Evolutionary conservation across 2,888 invertebrate genomes (phyloP), one percentile per base, ranked within the genome.

Genomic region (Caenorhabditis sp.): DNA sequence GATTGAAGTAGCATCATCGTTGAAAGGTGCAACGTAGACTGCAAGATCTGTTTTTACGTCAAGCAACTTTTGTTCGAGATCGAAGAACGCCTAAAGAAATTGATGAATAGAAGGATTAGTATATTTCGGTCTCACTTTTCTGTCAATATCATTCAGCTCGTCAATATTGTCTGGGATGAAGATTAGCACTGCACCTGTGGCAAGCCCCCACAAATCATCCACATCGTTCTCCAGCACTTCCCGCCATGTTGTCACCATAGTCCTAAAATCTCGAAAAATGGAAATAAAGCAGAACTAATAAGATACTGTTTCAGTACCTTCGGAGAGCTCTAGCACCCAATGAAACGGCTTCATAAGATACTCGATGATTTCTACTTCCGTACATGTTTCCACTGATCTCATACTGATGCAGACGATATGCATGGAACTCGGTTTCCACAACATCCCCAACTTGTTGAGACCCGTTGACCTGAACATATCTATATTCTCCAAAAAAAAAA

Each of bases 401-500:
- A 79, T 86, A 91, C 59, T 92, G 92, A 47, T 90, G 88, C 28
- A 92, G 87, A 28, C 92, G 90, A 79, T 88, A 91, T 7, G 90
- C 92, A 26, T 85, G 85, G 69, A 92, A 89, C 47, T 88, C 88
- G 7, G 86, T 80, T 47, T 87, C 87, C 2, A 88, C 88, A 12
- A 82, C 86, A 44, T 89, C 88, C 24, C 88, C 86, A 35, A 87
- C 64, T 69, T 86, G 84, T 16, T 84, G 76, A 16, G 87, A 79
- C 12, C 88, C 82, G 63, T 73, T 79, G 6, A 82, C 86, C 86
- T 86, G 41, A 35, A 74, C 70, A 31, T 49, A 2, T 2, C 16
- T 8, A 22, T 24, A n/a, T n/a, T n/a, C n/a, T n/a, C n/a, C n/a
- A n/a, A 31, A 22, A 16, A 24, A 22, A 35, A 51, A 22, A 47